phyloP scores from a whole-genome alignment of 2,888 invertebrate species.

The Autographa pulchrina region DNA sequence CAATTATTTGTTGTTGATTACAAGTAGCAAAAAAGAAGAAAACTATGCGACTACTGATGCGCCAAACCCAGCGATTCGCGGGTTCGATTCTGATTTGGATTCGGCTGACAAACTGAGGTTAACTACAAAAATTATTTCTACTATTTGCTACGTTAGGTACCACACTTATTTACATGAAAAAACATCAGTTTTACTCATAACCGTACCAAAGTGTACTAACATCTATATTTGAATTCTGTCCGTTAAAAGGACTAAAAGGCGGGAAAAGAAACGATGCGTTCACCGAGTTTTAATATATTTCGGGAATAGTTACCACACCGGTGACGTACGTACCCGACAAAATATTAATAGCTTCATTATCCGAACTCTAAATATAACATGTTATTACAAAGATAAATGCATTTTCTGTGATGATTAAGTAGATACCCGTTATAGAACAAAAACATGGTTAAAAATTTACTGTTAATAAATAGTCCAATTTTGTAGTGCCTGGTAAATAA shows the following conservation, averaged over 20 bases:
- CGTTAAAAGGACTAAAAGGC: conserved; percentile 38
- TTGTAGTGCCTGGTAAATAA: not conserved
- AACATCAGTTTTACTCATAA: not conserved
- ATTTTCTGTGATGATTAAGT: conserved; percentile 36
- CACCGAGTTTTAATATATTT: conserved; percentile 69
- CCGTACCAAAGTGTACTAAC: not conserved
- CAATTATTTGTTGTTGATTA: too few relatives aligned
- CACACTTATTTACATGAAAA: not conserved
- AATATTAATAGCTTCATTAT: conserved; percentile 80
- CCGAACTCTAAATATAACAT: conserved; percentile 65
- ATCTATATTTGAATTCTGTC: conserved; percentile 32
- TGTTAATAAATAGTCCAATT: not conserved
- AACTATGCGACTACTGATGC: too few relatives aligned
- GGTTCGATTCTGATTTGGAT: too few relatives aligned
- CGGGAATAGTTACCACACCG: conserved; percentile 75
- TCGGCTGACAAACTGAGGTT: too few relatives aligned
- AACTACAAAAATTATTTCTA: too few relatives aligned
- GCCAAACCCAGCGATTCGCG: too few relatives aligned
- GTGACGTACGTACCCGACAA: conserved; percentile 73
- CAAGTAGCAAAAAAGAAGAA: too few relatives aligned
- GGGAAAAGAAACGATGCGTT: conserved; percentile 28
- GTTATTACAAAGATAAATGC: conserved; percentile 58
- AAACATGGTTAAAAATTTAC: not conserved
- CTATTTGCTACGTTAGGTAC: too few relatives aligned
- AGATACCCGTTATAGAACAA: conserved; percentile 3